Conservation (phyloP, 2,888 invertebrate species). For the Brachyptera putata region DNA sequence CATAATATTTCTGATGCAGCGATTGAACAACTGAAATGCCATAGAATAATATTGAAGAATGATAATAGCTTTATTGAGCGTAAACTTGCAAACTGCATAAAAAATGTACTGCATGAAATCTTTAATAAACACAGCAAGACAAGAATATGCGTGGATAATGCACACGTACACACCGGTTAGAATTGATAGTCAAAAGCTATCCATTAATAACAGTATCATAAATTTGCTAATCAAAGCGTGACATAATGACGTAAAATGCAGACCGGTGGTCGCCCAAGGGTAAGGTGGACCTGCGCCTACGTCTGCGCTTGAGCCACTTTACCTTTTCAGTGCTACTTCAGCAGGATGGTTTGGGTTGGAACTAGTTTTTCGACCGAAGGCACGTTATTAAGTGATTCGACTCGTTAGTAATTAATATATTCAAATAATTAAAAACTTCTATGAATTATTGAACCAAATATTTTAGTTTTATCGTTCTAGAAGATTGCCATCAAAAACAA, state of each 20-base stretch:
- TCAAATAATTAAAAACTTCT: slow-evolving; percentile 1
- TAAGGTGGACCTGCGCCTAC: neutral
- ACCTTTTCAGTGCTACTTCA: neutral
- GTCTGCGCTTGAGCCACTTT: neutral
- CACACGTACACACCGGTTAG: neutral
- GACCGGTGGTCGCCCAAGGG: slow-evolving; percentile 5
- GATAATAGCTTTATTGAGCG: too few species aligned
- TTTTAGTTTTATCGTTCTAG: neutral
- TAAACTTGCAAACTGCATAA: too few species aligned
- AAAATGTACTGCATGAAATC: too few species aligned
- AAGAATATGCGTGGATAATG: neutral
- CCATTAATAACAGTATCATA: slow-evolving; percentile 5
- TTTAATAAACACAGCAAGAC: too few species aligned
- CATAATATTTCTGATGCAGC: too few species aligned
- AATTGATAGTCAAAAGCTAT: slow-evolving; percentile 4
- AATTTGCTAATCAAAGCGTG: slow-evolving; percentile 10
- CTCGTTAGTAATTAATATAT: slow-evolving; percentile 11
- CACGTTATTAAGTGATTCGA: neutral
- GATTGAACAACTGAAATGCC: too few species aligned
- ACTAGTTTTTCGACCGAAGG: neutral
- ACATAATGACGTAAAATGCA: slow-evolving; percentile 12
- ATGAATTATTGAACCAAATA: neutral
- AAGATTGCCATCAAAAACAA: neutral
- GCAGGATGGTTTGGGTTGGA: too few species aligned
- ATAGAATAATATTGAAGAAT: too few species aligned